Percentiles rank a stretch among this genome's conserved stretches.
Conservation (phyloP, 2,113 vertebrate species). For the Grantiella picta region DNA sequence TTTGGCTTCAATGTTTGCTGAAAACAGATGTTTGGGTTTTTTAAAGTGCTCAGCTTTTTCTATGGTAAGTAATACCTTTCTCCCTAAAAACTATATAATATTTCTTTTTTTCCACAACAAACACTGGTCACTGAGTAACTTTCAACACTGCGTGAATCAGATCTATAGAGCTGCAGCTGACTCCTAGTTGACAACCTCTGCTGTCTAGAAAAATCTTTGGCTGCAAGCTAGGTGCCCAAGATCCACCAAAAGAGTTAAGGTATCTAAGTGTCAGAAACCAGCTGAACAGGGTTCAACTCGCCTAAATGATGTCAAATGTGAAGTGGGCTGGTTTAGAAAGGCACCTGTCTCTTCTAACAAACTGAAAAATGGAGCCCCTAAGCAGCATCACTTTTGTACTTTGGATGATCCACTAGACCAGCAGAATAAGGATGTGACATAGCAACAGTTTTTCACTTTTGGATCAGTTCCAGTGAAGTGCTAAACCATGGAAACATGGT, state of each 20-base stretch:
- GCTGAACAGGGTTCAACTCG: background rate
- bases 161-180: background rate
- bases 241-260: background rate
- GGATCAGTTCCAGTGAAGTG: background rate
- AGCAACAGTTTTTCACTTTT: background rate
- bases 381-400: background rate
- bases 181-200: background rate
- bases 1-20: background rate
- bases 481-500: background rate
- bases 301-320: background rate
- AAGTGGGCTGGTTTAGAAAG: background rate
- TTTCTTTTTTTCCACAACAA: conserved; percentile 11
- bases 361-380: background rate
- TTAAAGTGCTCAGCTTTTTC: background rate
- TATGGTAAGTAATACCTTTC: background rate
- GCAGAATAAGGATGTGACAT: background rate
- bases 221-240: background rate
- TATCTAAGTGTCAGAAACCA: background rate
- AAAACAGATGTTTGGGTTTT: background rate
- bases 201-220: background rate
- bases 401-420: background rate
- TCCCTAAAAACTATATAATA: background rate
- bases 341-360: background rate
- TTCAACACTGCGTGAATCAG: background rate
- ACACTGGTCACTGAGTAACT: background rate